A percentile compares a stretch with the other conserved stretches of the same genome.
phyloP scores from a whole-genome alignment of 2,113 vertebrate species.

The Rhinolophus ferrumequinum region DNA sequence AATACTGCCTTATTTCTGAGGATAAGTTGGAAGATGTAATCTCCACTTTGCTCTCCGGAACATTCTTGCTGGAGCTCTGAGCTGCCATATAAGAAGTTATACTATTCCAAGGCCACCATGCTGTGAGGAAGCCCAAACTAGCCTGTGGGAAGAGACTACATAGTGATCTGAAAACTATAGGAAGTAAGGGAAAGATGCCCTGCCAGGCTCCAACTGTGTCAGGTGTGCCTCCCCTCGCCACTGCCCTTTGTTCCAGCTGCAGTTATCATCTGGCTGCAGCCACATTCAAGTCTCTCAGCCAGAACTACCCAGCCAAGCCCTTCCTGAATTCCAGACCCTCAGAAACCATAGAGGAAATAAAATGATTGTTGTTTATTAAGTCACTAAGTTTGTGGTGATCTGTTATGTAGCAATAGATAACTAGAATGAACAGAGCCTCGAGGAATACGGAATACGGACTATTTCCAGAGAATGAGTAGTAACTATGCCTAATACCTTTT shows the following conservation, averaged over 20 bases:
- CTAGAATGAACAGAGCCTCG: neutral
- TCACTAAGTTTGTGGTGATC: neutral
- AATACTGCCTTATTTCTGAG: neutral
- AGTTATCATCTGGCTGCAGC: neutral
- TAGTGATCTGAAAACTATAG: neutral
- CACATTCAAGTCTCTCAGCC: neutral
- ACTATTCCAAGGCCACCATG: neutral
- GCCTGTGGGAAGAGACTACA: neutral
- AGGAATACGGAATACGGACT: neutral
- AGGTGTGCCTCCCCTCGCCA: no score
- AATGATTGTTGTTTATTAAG: neutral
- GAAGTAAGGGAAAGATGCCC: neutral
- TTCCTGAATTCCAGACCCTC: conserved; percentile 15
- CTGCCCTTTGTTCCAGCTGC: neutral
- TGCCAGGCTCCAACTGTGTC: neutral
- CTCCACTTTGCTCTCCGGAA: neutral
- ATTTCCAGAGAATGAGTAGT: neutral
- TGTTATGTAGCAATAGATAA: neutral
- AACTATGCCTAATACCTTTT: neutral
- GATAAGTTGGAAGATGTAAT: neutral
- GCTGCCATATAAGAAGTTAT: neutral
- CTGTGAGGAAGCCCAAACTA: neutral
- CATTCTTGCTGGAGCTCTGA: neutral
- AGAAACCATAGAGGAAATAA: neutral
- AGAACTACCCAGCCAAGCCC: neutral